Evolutionary conservation across 2,888 invertebrate genomes (phyloP).

Genomic region (Hemithea aestivaria): DNA sequence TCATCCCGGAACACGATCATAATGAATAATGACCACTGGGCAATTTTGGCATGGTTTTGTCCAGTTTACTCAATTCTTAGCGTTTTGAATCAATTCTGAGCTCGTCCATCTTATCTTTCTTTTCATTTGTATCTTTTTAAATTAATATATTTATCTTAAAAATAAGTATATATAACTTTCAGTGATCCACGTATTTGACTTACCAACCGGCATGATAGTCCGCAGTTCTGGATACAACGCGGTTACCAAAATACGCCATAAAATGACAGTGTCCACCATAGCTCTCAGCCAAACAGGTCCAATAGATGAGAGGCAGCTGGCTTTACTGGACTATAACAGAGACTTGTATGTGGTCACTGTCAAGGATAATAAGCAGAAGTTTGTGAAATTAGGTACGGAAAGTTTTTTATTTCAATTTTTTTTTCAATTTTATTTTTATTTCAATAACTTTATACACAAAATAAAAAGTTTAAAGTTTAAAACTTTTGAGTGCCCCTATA

Average conservation of each 20-base stretch:
- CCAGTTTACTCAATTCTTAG: no score
- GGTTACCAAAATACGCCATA: slow-evolving; percentile 86
- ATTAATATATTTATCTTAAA: no score
- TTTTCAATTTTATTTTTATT: not conserved
- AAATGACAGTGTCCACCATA: slow-evolving; percentile 88
- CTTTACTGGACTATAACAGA: slow-evolving; percentile 92
- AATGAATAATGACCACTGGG: no score
- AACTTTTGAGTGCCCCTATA: no score
- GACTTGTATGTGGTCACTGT: slow-evolving; percentile 91
- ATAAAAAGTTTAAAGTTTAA: no score
- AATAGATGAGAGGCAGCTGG: slow-evolving; percentile 88
- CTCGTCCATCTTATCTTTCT: no score
- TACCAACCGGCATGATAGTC: slow-evolving; percentile 81
- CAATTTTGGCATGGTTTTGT: no score
- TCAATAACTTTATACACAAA: no score
- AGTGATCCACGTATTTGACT: slow-evolving; percentile 92
- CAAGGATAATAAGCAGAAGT: slow-evolving; percentile 81
- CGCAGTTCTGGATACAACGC: slow-evolving; percentile 85
- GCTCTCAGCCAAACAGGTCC: slow-evolving; percentile 92
- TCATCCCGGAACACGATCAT: no score
- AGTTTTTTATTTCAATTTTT: not conserved
- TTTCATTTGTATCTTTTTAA: no score
- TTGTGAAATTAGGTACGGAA: slow-evolving; percentile 83
- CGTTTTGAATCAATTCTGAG: no score
- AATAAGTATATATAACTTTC: no score